Evolutionary conservation across 2,113 vertebrate genomes (phyloP).

Genomic region (Amphiprion percula): DNA sequence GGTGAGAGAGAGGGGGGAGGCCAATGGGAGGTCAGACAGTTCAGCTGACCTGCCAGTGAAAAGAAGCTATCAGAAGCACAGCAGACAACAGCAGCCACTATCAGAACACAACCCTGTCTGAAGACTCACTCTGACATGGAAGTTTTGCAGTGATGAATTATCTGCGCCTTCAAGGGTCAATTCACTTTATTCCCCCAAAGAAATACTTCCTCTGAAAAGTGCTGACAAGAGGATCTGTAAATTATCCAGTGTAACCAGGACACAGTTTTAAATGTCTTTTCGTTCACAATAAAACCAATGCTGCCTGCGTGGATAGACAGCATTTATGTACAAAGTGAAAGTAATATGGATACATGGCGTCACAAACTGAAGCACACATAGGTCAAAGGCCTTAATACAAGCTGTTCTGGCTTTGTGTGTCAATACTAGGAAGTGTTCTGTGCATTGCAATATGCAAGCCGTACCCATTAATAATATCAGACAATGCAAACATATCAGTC

Average conservation of each 20-base stretch:
- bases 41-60: conserved; percentile 61
- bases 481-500: neutral
- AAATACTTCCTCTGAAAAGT: neutral
- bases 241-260: neutral
- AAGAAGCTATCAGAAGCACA: conserved; percentile 40
- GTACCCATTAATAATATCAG: neutral
- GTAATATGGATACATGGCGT: neutral
- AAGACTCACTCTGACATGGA: conserved; percentile 7
- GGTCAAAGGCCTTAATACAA: neutral
- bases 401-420: neutral
- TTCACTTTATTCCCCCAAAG: neutral
- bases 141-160: neutral
- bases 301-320: neutral
- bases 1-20: conserved; percentile 19
- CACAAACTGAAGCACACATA: neutral
- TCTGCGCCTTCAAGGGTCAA: neutral
- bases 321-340: neutral
- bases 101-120: neutral
- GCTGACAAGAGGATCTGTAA: neutral
- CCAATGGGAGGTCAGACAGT: conserved; percentile 64
- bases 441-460: neutral
- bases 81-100: conserved; percentile 2
- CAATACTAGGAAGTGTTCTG: neutral
- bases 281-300: neutral
- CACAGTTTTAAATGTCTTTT: neutral